Evolutionary conservation across 2,113 vertebrate species (phyloP), one percentile per base, ranked within the genome.

Genomic region (Rhynchomys soricoides): DNA sequence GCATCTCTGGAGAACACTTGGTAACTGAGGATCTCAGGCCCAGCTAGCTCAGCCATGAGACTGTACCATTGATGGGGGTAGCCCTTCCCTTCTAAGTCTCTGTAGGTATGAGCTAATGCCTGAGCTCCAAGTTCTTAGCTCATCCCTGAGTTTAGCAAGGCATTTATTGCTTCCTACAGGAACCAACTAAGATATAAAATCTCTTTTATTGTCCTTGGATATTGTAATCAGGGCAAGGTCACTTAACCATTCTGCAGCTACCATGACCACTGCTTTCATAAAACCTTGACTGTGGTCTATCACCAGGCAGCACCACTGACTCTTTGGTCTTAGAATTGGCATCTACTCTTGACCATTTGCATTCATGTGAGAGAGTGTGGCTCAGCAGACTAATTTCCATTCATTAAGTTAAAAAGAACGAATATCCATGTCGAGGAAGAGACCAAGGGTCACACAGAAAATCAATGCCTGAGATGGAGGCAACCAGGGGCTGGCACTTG

Each of bases 141-240:
- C 48, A 57, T 22, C 79, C n/a, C 90, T 64, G 74, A 95, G 71
- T 74, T 93, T 95, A 95, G 21, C 12, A 71, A 70, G 86, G n/a
- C 57, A 93, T 93, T 95, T 97, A 95, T 85, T 97, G 89, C 73
- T 97, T 70, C 81, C 68, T 64, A 78, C 66, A 94, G 89, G 89
- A 95, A 96, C 34, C 89, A 68, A 50, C 82, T 93, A 95, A 91
- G 77, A 96, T 91, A 89, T 70, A 91, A 95, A 97, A 88, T 66
- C 34, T 79, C 74, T 98, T 95, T 95, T 95, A 96, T 93, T 97
- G 94, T 91, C 95, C 94, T 95, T 73, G 66, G 43, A 78, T 62
- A 94, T 89, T 95, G 48, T 97, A 96, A 83, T 87, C 73, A 94
- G 93, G 90, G 86, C 96, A 97, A 93, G 95, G 96, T 96, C 96